Evolutionary conservation across 2,888 invertebrate genomes (phyloP), one percentile per base, ranked within the genome.

Genomic region (Chesias legatella): DNA sequence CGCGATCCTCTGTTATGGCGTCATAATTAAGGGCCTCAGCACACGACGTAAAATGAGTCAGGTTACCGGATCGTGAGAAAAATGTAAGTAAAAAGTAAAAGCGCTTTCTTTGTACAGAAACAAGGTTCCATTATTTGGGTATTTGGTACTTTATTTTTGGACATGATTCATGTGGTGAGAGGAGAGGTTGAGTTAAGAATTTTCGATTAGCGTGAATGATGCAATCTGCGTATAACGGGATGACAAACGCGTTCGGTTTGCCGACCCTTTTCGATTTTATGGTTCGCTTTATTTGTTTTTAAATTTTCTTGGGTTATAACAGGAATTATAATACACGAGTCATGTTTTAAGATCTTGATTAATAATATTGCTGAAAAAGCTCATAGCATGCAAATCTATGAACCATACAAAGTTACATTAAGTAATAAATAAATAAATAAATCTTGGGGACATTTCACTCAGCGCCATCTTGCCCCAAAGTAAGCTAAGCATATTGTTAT

Each of bases 41-140:
- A 70, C 66, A 67, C 70, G 69, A 64, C 57, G 60, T 55, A 45
- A 62, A 51, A 63, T 84, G 82, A 85, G 67, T 86, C 81, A 82
- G 66, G 61, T 52, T 48, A 53, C 54, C 50, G 45, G 48, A 58
- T 64, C 78, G 79, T 81, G 75, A 79, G 65, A 59, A 63, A 63
- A 63, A 63, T 61, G 61, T 69, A 71, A 61, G 71, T 44, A 79
- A 84, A 84, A 83, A 84, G 86, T 85, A 86, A 85, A 77, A 84
- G 85, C 81, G 62, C 78, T 82, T 79, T 83, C 85, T 83, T 85
- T 80, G 77, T 78, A 77, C 75, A 73, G 72, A 74, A 80, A 75
- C 74, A 67, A 73, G 71, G 68, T 70, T 75, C 75, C 73, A 76
- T 80, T 76, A 80, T 76, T 36, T 63, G 66, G 67, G 67, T 76